phyloP scores from a whole-genome alignment of 1,140 invertebrate species.

The Spodoptera frugiperda region DNA sequence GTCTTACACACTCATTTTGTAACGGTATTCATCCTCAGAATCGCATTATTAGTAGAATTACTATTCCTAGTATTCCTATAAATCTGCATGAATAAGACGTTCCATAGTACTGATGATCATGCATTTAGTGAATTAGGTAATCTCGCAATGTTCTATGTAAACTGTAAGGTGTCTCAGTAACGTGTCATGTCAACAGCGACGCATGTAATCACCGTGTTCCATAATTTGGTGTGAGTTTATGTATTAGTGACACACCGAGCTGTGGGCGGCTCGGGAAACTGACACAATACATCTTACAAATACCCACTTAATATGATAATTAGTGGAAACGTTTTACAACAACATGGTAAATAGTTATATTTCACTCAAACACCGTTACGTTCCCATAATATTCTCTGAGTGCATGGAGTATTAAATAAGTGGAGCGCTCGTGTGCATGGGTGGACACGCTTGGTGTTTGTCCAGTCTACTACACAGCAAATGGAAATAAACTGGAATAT shows the following conservation, averaged over 20 bases:
- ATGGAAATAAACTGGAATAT: too few relatives aligned
- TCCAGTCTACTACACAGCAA: too few relatives aligned
- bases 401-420: not conserved
- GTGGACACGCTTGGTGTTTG: too few relatives aligned
- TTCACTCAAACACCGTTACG: conserved; percentile 17
- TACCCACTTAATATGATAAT: conserved; percentile 38
- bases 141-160: conserved; percentile 3
- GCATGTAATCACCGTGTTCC: not conserved
- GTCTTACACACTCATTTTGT: too few relatives aligned
- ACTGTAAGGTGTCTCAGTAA: not conserved
- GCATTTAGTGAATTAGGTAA: not conserved
- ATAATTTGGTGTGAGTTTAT: conserved; percentile 16
- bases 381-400: conserved; percentile 1
- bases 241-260: conserved; percentile 1
- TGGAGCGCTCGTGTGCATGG: conserved; percentile 3
- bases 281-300: conserved; percentile 22
- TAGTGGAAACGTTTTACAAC: conserved; percentile 24
- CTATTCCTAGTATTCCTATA: too few relatives aligned
- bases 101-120: not conserved
- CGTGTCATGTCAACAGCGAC: not conserved
- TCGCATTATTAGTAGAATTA: too few relatives aligned
- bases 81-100: too few relatives aligned
- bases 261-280: not conserved
- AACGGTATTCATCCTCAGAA: too few relatives aligned
- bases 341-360: conserved; percentile 24